Conservation (phyloP, 1,140 invertebrate genomes). For the Choristoneura fumiferana region DNA sequence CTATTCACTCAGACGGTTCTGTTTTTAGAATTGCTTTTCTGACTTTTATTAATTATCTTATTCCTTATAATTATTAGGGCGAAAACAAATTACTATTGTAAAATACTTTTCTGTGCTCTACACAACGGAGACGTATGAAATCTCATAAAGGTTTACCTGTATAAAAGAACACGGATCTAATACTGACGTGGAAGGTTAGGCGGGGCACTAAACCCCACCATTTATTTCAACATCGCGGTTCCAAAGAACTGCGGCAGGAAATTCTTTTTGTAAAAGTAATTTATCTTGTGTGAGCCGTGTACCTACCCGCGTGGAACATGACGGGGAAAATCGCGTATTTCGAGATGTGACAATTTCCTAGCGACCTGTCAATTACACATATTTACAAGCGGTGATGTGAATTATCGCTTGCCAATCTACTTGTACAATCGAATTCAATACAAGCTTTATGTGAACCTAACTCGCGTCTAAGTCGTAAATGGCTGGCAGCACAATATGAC, state of each 20-base stretch:
- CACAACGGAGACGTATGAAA: no score
- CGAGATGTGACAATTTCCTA: background rate
- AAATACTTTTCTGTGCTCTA: no score
- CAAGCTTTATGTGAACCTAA: no score
- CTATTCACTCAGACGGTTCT: no score
- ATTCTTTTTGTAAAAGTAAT: constrained; percentile 15
- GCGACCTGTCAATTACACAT: background rate
- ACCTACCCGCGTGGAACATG: background rate
- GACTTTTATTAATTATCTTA: no score
- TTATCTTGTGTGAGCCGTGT: constrained; percentile 1
- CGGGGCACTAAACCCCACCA: background rate
- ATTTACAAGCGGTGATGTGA: background rate
- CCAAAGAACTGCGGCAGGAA: constrained; percentile 4
- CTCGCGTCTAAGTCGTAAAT: no score
- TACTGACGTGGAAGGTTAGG: background rate
- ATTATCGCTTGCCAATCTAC: background rate
- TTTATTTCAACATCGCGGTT: background rate
- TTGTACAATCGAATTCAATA: background rate
- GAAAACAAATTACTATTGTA: no score
- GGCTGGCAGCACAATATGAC: no score
- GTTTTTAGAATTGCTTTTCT: no score
- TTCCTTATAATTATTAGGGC: no score
- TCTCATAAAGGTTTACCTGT: no score
- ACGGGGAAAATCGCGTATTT: background rate
- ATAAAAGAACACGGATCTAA: constrained; percentile 2